These are phyloP conservation scores for Semicossyphus pulcher DNA, from an alignment of 2,113 vertebrate genomes.

Conservation along the genomic window DNA sequence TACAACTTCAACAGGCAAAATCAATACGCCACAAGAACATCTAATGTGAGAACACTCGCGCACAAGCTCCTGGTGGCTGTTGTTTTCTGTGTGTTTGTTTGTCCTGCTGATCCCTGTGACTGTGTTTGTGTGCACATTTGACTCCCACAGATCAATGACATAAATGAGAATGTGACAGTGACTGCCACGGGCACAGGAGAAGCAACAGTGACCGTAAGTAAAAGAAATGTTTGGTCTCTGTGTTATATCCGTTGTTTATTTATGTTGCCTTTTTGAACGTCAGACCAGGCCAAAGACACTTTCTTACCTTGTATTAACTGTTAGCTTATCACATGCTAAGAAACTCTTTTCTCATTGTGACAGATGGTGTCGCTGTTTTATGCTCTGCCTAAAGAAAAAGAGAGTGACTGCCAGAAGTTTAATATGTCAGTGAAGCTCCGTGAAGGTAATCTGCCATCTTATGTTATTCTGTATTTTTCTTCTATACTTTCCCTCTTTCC, in stretches of 20 bases:
- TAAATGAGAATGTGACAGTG: slow-evolving; percentile 78
- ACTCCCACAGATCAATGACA: slow-evolving; percentile 31
- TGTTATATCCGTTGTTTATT: too few relatives aligned
- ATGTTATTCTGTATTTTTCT: background rate
- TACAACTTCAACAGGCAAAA: slow-evolving; percentile 71
- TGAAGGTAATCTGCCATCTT: slow-evolving; percentile 33
- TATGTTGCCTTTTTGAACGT: too few relatives aligned
- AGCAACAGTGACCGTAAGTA: slow-evolving; percentile 79
- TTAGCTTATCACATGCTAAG: background rate
- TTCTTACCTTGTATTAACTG: background rate
- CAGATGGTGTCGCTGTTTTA: slow-evolving; percentile 84
- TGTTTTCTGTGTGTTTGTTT: background rate
- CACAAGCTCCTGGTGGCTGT: too few relatives aligned
- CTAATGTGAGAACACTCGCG: slow-evolving; percentile 72
- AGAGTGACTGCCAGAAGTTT: slow-evolving; percentile 80
- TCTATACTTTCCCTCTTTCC: background rate
- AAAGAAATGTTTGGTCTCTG: too few relatives aligned
- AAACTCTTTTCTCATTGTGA: background rate
- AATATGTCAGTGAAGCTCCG: slow-evolving; percentile 72
- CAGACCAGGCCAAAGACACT: too few relatives aligned
- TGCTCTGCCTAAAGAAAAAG: slow-evolving; percentile 64
- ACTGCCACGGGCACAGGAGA: slow-evolving; percentile 80
- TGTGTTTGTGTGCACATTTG: background rate
- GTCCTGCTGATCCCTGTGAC: background rate
- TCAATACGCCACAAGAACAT: slow-evolving; percentile 67